Evolutionary conservation across 2,797 vertebrate species (phyloP).

Genomic region (Hyperoplus immaculatus): DNA sequence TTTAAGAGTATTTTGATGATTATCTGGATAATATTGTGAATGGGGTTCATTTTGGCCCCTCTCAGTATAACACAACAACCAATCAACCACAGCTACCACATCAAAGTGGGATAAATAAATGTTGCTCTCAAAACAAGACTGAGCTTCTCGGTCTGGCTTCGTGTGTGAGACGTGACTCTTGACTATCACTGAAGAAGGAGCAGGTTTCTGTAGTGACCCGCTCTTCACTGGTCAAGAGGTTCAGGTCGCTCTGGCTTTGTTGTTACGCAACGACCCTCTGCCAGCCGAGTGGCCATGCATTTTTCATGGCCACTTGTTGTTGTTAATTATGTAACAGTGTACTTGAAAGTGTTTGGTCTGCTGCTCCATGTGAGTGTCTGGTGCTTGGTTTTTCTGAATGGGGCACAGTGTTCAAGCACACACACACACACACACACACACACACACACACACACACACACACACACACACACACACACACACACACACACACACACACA

Average conservation of each 20-base stretch:
- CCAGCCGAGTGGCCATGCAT: conserved; percentile 62
- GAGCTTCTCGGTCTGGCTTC: conserved; percentile 5
- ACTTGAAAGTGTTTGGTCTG: conserved; percentile 50
- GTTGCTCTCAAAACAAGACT: neutral
- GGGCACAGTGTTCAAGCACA: conserved; percentile 52
- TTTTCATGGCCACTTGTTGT: conserved; percentile 50
- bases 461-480: neutral
- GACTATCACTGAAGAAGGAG: conserved; percentile 22
- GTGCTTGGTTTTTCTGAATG: conserved; percentile 69
- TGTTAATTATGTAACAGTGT: conserved; percentile 63
- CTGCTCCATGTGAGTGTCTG: conserved; percentile 66
- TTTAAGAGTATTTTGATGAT: no score
- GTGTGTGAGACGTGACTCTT: conserved; percentile 25
- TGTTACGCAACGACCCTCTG: conserved; percentile 22
- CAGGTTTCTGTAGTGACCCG: conserved; percentile 38
- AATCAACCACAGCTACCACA: neutral
- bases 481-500: neutral
- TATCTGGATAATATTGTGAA: no score
- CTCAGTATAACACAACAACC: neutral
- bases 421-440: conserved; percentile 27
- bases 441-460: conserved; percentile 13
- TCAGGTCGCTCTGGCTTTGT: conserved; percentile 46
- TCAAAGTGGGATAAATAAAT: conserved; percentile 1
- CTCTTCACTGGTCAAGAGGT: conserved; percentile 59
- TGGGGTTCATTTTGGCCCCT: neutral